A percentile compares a stretch with the other conserved stretches of the same genome.
These are phyloP conservation scores for Caenorhabditis remanei DNA, from an alignment of 1,140 invertebrate genomes.

Conservation along the genomic window DNA sequence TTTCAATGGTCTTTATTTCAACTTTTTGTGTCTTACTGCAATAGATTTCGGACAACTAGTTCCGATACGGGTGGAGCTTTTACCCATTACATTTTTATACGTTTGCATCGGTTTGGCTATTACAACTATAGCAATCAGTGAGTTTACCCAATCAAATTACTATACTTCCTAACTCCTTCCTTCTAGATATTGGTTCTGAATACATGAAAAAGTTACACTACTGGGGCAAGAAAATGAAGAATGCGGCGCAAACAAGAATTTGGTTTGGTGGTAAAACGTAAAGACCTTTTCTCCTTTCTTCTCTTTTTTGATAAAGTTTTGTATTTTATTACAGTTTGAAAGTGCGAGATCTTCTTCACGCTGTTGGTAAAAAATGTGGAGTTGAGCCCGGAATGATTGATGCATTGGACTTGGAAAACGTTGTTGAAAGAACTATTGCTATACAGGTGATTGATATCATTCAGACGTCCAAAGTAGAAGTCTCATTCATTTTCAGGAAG, in stretches of 20 bases:
- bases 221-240: slow-evolving; percentile 69
- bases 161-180: too few relatives aligned
- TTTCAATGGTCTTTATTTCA: slow-evolving; percentile 69
- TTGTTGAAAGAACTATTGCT: slow-evolving; percentile 76
- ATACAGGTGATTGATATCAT: slow-evolving; percentile 66
- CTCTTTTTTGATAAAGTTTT: neutral
- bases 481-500: slow-evolving; percentile 69
- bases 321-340: slow-evolving; percentile 67
- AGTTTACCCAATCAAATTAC: neutral
- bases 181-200: slow-evolving; percentile 68
- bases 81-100: slow-evolving; percentile 67
- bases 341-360: slow-evolving; percentile 75
- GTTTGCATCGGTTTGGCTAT: slow-evolving; percentile 68
- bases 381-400: slow-evolving; percentile 76
- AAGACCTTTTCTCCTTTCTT: neutral
- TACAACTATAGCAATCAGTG: slow-evolving; percentile 68
- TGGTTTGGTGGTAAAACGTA: slow-evolving; percentile 70
- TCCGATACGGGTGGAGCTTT: slow-evolving; percentile 65
- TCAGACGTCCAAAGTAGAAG: neutral
- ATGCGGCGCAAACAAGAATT: slow-evolving; percentile 66
- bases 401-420: slow-evolving; percentile 75
- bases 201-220: slow-evolving; percentile 70
- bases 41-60: slow-evolving; percentile 69
- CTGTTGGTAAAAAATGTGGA: slow-evolving; percentile 76
- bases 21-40: slow-evolving; percentile 68